Percentiles rank a stretch among this genome's conserved stretches.
Evolutionary conservation across 2,888 invertebrate genomes (phyloP).

Genomic region (Nomada fucata): DNA sequence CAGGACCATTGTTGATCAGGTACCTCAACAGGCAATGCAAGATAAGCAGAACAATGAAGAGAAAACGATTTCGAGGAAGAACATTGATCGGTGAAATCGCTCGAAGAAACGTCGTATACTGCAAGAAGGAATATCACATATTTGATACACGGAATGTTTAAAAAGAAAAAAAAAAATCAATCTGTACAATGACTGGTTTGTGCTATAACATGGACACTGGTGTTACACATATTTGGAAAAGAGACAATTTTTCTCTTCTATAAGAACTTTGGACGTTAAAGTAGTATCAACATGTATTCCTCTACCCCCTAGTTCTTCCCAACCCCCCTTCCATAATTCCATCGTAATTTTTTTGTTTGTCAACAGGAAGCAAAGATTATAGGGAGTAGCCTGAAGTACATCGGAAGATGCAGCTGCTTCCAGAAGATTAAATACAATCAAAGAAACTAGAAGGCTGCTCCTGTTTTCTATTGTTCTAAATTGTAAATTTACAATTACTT

Average conservation of each 20-base stretch:
- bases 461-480: constrained; percentile 19
- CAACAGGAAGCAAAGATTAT: constrained; percentile 39
- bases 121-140: constrained; percentile 8
- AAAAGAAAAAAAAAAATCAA: constrained; percentile 14
- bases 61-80: background rate
- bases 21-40: no score
- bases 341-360: constrained; percentile 45
- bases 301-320: constrained; percentile 41
- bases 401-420: background rate
- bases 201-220: constrained; percentile 46
- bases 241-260: constrained; percentile 42
- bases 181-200: constrained; percentile 46
- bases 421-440: constrained; percentile 42
- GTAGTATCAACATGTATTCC: constrained; percentile 54
- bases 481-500: constrained; percentile 1
- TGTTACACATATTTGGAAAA: constrained; percentile 45
- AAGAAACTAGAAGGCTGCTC: constrained; percentile 55
- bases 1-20: no score
- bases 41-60: background rate
- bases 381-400: background rate
- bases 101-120: constrained; percentile 22
- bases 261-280: constrained; percentile 44
- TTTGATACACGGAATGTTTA: constrained; percentile 26
- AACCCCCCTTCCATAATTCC: constrained; percentile 24
- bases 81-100: constrained; percentile 14